Evolutionary conservation across 2,888 invertebrate species (phyloP).

Genomic region (Brachyopa scutellaris): DNA sequence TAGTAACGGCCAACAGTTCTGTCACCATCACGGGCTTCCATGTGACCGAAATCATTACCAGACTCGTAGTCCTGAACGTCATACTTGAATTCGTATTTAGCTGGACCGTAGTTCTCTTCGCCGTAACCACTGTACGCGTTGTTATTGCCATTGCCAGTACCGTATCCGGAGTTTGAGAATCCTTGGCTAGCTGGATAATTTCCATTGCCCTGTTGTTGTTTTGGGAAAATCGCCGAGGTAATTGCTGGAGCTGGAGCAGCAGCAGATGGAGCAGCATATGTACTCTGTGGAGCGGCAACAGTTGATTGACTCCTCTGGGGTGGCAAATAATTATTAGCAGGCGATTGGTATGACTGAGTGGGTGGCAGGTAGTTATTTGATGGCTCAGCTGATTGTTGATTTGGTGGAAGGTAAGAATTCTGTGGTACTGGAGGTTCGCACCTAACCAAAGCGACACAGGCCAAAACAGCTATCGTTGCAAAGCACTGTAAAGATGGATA

Average conservation of each 20-base stretch:
- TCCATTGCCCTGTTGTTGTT: slow-evolving; percentile 75
- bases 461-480: slow-evolving; percentile 79
- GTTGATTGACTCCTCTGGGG: slow-evolving; percentile 82
- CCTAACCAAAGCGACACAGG: slow-evolving; percentile 78
- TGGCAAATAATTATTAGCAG: slow-evolving; percentile 78
- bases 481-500: slow-evolving; percentile 76
- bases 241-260: slow-evolving; percentile 82
- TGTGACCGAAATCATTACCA: slow-evolving; percentile 87
- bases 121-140: slow-evolving; percentile 73
- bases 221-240: slow-evolving; percentile 82
- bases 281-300: slow-evolving; percentile 76
- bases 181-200: slow-evolving; percentile 55
- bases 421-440: slow-evolving; percentile 81
- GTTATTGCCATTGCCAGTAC: slow-evolving; percentile 30
- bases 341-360: slow-evolving; percentile 77
- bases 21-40: slow-evolving; percentile 86
- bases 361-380: slow-evolving; percentile 82
- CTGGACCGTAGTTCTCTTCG: slow-evolving; percentile 84
- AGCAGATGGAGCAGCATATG: slow-evolving; percentile 78
- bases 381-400: slow-evolving; percentile 80
- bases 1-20: slow-evolving; percentile 86
- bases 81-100: slow-evolving; percentile 87
- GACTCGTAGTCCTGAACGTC: slow-evolving; percentile 86
- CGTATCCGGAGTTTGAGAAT: slow-evolving; percentile 53
- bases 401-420: slow-evolving; percentile 81